Evolutionary conservation across 2,797 vertebrate species (phyloP).

Genomic region (Phataginus tricuspis): DNA sequence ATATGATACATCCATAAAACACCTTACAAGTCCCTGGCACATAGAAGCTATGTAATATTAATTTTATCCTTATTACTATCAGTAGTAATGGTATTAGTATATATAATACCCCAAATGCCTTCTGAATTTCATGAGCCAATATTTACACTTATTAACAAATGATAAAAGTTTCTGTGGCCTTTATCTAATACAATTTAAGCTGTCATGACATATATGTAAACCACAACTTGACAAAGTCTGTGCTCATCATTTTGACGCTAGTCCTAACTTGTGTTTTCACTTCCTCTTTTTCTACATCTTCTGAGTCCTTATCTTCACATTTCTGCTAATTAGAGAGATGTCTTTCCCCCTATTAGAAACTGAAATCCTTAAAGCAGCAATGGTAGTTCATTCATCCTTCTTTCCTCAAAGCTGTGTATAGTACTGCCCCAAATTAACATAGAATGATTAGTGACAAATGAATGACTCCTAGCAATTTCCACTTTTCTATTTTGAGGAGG

Average conservation of each 20-base stretch:
- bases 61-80: neutral
- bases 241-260: neutral
- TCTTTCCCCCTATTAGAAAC: neutral
- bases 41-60: neutral
- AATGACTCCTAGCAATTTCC: neutral
- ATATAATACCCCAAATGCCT: neutral
- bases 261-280: neutral
- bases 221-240: neutral
- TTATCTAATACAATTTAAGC: neutral
- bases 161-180: neutral
- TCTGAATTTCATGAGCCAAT: neutral
- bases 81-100: neutral
- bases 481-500: neutral
- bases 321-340: neutral
- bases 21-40: neutral
- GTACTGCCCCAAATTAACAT: neutral
- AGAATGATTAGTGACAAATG: neutral
- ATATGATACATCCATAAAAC: neutral
- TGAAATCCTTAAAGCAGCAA: neutral
- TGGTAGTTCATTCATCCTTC: neutral
- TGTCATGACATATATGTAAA: neutral
- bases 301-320: neutral
- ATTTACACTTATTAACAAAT: neutral
- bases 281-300: neutral
- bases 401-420: neutral